Evolutionary conservation across 2,888 invertebrate species (phyloP).

Genomic region (Heliconius ismenius): DNA sequence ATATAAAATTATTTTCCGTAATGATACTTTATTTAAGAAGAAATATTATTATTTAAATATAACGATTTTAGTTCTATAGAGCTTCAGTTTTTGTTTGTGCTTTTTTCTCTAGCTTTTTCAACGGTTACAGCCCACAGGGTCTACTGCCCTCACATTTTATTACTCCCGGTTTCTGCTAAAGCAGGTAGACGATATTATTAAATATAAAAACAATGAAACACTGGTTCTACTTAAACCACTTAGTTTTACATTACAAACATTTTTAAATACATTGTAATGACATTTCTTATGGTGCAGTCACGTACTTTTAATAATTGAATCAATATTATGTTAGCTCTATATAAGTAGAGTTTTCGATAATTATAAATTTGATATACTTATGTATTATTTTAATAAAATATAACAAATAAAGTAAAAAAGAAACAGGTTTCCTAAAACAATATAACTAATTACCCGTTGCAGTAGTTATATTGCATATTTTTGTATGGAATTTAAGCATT

Average conservation of each 20-base stretch:
- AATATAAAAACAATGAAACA: not conserved
- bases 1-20: not conserved
- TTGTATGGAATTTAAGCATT: not conserved
- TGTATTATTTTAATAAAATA: not conserved
- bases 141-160: not conserved
- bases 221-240: not conserved
- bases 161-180: slow-evolving; percentile 9
- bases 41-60: not conserved
- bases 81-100: not conserved
- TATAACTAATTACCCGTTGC: not conserved
- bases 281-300: too few species aligned
- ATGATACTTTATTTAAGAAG: not conserved
- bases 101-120: not conserved
- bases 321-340: not conserved
- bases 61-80: not conserved
- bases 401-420: not conserved
- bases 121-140: not conserved
- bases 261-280: too few species aligned
- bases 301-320: too few species aligned
- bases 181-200: slow-evolving; percentile 11
- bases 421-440: not conserved
- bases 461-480: not conserved
- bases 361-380: not conserved
- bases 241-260: not conserved
- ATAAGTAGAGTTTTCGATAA: not conserved